These are phyloP conservation scores for Petroica traversi DNA, from an alignment of 2,113 vertebrate genomes.

Conservation along the genomic window DNA sequence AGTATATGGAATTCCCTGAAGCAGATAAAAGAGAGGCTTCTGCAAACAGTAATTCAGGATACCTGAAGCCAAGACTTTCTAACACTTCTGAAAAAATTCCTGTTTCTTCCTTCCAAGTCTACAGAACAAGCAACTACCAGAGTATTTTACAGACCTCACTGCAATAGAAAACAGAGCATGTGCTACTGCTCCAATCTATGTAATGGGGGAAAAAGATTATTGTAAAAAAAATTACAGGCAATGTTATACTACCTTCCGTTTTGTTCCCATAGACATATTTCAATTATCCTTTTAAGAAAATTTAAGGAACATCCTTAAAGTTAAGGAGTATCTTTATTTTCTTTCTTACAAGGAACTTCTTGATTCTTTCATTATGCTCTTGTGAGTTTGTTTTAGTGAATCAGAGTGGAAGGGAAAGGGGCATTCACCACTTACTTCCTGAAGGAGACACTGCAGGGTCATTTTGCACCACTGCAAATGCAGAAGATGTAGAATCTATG, in stretches of 20 bases:
- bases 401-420: not conserved
- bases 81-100: not conserved
- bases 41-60: not conserved
- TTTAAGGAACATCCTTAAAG: not conserved
- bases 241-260: not conserved
- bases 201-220: not conserved
- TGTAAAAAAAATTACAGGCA: not conserved
- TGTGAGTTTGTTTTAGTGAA: not conserved
- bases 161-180: not conserved
- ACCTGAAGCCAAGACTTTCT: not conserved
- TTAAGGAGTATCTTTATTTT: not conserved
- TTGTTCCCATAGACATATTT: not conserved
- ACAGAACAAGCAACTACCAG: not conserved
- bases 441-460: slow-evolving; percentile 40
- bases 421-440: slow-evolving; percentile 57
- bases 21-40: not conserved
- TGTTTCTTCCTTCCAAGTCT: not conserved
- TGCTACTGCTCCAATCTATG: not conserved
- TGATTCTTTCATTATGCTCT: not conserved
- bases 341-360: not conserved
- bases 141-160: not conserved
- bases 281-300: not conserved
- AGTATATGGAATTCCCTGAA: not conserved
- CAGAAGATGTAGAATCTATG: not conserved
- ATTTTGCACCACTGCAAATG: not conserved